Evolutionary conservation across 2,888 invertebrate genomes (phyloP).

Genomic region (Lordiphosa andalusiaca): DNA sequence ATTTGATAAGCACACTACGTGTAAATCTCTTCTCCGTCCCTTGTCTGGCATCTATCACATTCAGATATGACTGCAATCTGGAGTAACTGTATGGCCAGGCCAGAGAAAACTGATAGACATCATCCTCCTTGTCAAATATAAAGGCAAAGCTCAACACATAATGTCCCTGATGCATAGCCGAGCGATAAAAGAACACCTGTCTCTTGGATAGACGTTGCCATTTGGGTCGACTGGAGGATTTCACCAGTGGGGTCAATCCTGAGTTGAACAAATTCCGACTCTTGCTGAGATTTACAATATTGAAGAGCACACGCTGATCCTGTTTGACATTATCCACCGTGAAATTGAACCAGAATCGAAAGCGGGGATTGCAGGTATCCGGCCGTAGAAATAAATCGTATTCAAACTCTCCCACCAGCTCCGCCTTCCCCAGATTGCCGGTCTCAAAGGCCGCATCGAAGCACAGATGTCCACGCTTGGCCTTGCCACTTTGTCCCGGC

Average conservation of each 20-base stretch:
- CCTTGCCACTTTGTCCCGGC: conserved; percentile 95
- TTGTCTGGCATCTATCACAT: conserved; percentile 85
- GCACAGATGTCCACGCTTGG: conserved; percentile 96
- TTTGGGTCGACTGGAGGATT: conserved; percentile 92
- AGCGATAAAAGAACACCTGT: conserved; percentile 95
- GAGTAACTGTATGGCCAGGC: conserved; percentile 98
- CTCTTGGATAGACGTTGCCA: conserved; percentile 93
- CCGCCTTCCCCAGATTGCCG: conserved; percentile 97
- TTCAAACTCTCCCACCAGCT: conserved; percentile 95
- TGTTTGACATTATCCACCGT: conserved; percentile 96
- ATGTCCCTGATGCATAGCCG: conserved; percentile 92
- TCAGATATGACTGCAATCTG: conserved; percentile 91
- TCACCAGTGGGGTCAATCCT: conserved; percentile 96
- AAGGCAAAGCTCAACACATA: conserved; percentile 96
- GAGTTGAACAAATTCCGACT: conserved; percentile 92
- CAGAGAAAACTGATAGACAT: conserved; percentile 96
- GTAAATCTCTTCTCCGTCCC: conserved; percentile 83
- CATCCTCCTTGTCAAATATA: conserved; percentile 96
- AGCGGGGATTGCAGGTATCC: conserved; percentile 96
- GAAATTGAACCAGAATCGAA: conserved; percentile 98
- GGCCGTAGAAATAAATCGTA: conserved; percentile 98
- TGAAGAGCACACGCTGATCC: conserved; percentile 97
- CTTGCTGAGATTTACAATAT: conserved; percentile 97
- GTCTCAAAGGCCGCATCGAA: conserved; percentile 99
- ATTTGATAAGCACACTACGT: conserved; percentile 86